Base-by-base conservation (phyloP, 92 coral and sea anemone species). In the Porites rus region DNA sequence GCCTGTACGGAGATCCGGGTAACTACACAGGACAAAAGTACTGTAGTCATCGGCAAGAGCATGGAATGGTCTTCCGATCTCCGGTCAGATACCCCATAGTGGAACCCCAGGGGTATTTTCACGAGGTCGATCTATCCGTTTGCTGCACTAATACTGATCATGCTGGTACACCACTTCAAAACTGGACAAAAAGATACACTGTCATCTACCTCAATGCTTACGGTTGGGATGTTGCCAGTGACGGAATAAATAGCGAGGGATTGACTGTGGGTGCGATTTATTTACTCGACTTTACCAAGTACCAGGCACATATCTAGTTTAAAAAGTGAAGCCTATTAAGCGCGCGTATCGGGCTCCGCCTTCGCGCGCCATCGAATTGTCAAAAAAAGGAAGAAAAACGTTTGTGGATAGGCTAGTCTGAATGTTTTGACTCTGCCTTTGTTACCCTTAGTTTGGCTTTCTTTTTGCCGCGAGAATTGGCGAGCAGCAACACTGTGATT, bases 1-100 rank as follows among this genome's bases (percentile, higher is more conserved):
- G 87, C 87, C 8, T 83, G 87, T 53, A 83, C 80, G 8, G 87
- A 83, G 74, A 73, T 83, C 24, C 72, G 81, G 22, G 73, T 83
- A 52, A 83, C 60, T 7, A 51, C 87, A 65, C 11, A 83, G 7
- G 87, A 83, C 9, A 43, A 51, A 17, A 31, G 43, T 31, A 38
- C 87, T 3, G 63, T 83, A 0, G 51, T 75, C 80, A 51, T 83
- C 65, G 87, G 72, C 28, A 80, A 81, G 6, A 83, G 64, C 64
- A 62, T 73, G 80, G 87, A 83, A 53, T 83, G 43, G 43, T 2
- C 28, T 25, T 25, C 43, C 43, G 53, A 16, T 22, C 63, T 83
- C 11, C 1, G 1, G 61, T 73, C 87, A 17, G 0, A 83, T n/a
- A 22, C 51, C 87, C n/a, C n/a, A 6, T 83, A 1, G 74, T 73